These are phyloP conservation scores for Hetaerina titia DNA, from an alignment of 2,888 invertebrate genomes.

Conservation along the genomic window DNA sequence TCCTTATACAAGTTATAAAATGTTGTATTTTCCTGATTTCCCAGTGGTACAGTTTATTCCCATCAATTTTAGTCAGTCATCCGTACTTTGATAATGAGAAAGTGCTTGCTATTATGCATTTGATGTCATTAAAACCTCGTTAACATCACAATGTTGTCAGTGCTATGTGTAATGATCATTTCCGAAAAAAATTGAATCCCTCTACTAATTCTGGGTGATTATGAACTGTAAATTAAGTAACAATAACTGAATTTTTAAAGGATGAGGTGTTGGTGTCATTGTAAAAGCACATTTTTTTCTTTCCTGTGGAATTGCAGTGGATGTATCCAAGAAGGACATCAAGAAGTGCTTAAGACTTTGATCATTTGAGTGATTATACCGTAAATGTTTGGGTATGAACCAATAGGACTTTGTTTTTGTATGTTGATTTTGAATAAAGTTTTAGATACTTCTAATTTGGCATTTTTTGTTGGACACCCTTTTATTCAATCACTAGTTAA, in stretches of 20 bases:
- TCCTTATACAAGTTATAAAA: background rate
- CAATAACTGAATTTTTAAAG: background rate
- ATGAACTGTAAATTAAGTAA: background rate
- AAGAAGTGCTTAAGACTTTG: slow-evolving; percentile 54
- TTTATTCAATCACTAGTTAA: slow-evolving; percentile 36
- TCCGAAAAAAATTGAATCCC: background rate
- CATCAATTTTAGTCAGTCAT: background rate
- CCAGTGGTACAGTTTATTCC: background rate
- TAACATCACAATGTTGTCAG: background rate
- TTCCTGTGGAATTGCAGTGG: background rate
- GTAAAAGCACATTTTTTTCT: background rate
- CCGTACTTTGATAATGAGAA: background rate
- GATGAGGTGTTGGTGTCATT: slow-evolving; percentile 37
- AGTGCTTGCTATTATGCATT: background rate
- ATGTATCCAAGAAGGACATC: slow-evolving; percentile 28
- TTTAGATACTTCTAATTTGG: slow-evolving; percentile 59
- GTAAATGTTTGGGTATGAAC: slow-evolving; percentile 13
- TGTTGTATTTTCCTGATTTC: background rate
- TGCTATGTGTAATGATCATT: background rate
- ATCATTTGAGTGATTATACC: slow-evolving; percentile 17
- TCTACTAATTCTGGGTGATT: background rate
- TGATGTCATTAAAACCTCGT: background rate
- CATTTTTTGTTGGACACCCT: slow-evolving; percentile 62
- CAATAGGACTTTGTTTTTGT: slow-evolving; percentile 58
- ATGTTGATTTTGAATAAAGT: slow-evolving; percentile 66